phyloP scores from a whole-genome alignment of 2,797 vertebrate species.

The Pseudochirops cupreus region DNA sequence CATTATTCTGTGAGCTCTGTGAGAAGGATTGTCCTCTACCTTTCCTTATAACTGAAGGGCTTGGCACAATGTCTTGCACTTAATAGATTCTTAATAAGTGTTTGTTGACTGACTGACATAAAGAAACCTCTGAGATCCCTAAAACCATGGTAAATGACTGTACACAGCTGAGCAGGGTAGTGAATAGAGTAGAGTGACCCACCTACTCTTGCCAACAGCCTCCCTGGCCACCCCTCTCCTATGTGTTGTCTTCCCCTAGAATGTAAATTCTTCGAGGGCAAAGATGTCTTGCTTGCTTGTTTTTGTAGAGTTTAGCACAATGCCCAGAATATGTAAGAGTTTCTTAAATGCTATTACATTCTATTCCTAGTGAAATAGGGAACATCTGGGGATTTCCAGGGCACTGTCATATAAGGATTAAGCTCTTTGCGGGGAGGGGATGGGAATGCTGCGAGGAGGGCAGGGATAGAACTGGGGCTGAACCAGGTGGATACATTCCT shows the following conservation, averaged over 20 bases:
- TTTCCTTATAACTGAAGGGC: neutral
- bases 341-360: neutral
- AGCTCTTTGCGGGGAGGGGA: neutral
- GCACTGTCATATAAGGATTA: neutral
- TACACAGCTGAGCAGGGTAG: neutral
- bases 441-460: neutral
- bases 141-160: neutral
- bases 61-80: neutral
- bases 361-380: neutral
- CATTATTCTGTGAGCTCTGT: neutral
- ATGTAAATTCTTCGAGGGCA: neutral
- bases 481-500: neutral
- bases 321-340: neutral
- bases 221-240: neutral
- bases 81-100: neutral
- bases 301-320: neutral
- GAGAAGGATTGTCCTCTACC: neutral
- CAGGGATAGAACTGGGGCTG: neutral
- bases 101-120: neutral
- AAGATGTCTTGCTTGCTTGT: neutral
- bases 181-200: neutral
- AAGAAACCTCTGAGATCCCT: neutral
- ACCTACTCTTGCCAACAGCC: neutral
- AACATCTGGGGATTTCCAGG: neutral
- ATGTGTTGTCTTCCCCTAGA: neutral